A percentile compares a stretch with the other conserved stretches of the same genome.
phyloP scores from a whole-genome alignment of 2,113 vertebrate genomes.

The Gnathonemus longibarbis region DNA sequence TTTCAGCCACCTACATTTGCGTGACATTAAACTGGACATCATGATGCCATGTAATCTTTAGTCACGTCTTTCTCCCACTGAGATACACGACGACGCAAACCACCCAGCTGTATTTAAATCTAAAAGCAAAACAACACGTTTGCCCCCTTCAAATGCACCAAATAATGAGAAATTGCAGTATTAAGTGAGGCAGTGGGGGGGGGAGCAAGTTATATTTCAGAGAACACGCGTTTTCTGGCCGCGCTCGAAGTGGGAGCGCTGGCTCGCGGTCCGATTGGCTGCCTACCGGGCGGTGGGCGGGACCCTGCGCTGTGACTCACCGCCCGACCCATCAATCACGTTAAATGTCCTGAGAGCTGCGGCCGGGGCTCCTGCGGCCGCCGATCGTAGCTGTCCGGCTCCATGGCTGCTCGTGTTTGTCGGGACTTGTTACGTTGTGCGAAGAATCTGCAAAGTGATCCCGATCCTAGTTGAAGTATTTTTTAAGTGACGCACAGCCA shows the following conservation, averaged over 20 bases:
- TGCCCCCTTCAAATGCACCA: neutral
- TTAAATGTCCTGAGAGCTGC: conserved; percentile 25
- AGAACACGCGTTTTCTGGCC: conserved; percentile 9
- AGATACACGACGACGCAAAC: neutral
- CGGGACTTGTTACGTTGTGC: conserved; percentile 36
- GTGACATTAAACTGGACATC: neutral
- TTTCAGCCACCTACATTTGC: conserved; percentile 20
- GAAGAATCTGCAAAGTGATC: conserved; percentile 14
- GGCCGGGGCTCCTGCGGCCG: conserved; percentile 9
- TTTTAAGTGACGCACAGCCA: conserved; percentile 14
- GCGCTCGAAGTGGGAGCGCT: conserved; percentile 16
- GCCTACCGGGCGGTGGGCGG: conserved; percentile 46
- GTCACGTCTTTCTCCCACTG: conserved; percentile 3
- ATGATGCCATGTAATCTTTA: conserved; percentile 1
- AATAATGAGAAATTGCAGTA: neutral
- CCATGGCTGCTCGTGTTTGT: conserved; percentile 19
- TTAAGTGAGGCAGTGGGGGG: neutral
- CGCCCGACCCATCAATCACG: conserved; percentile 51
- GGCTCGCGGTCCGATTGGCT: conserved; percentile 41
- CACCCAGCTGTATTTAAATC: neutral
- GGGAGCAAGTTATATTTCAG: neutral
- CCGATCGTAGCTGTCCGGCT: conserved; percentile 18
- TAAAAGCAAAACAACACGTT: neutral
- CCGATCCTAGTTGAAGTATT: conserved; percentile 2
- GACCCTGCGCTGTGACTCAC: conserved; percentile 46